Evolutionary conservation across 2,888 invertebrate species (phyloP), one percentile per base, ranked within the genome.

Genomic region (Steinernema hermaphroditum): DNA sequence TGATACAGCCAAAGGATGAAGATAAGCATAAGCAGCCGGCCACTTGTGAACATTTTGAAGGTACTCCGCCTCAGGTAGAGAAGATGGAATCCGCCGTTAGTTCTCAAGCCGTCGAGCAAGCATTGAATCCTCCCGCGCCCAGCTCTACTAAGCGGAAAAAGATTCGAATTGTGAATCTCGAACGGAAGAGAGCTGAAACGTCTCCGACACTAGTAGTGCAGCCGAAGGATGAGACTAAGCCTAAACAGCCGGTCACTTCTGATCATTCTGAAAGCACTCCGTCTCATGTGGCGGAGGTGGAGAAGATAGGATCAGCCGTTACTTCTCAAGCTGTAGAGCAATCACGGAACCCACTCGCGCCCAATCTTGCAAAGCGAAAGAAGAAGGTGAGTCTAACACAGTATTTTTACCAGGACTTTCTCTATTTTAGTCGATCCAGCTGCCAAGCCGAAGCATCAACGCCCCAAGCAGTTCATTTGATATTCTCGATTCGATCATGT

Each of bases 401-500:
- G n/a, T n/a, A n/a, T n/a, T n/a, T n/a, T n/a, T n/a, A n/a, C n/a
- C n/a, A n/a, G n/a, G n/a, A n/a, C n/a, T n/a, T n/a, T n/a, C n/a
- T n/a, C 49, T 12, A n/a, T 49, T 49, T 49, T 19, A 49, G 49
- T 49, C 49, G 49, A 49, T 49, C 49, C 6, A 6, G 6, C 19
- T 49, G 6, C 49, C 49, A 19, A 49, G 9, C 12, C 49, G 49
- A 8, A 6, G n/a, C n/a, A n/a, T n/a, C n/a, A 37, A 37, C 54
- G 22, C 27, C 27, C 27, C 54, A 8, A 22, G 6, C 2, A 54
- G 27, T 14, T 54, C 54, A 6, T 8, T 54, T 2, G 81, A 79
- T 57, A 54, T 79, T 19, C 69, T 79, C 69, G 79, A 79, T 68
- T 72, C 72, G 16, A 79, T 79, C 37, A 32, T 79, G 29, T 62